Percentiles rank a stretch among this genome's conserved stretches.
Evolutionary conservation across 1,140 invertebrate genomes (phyloP).

Genomic region (Lysiphlebus fabarum): DNA sequence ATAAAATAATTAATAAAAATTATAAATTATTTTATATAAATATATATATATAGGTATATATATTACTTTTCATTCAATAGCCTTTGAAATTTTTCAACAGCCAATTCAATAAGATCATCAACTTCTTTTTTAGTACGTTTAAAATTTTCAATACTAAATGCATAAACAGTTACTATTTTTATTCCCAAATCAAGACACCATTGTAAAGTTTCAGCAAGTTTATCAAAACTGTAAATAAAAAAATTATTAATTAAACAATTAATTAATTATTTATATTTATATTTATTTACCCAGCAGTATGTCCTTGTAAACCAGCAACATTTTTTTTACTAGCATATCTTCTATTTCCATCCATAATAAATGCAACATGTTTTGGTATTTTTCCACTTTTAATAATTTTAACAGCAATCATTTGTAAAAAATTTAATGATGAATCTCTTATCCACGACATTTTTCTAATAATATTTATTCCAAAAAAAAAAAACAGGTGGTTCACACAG

Average conservation of each 20-base stretch:
- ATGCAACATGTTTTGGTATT: constrained; percentile 87
- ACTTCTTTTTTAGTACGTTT: constrained; percentile 93
- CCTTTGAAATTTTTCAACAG: constrained; percentile 81
- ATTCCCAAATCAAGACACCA: constrained; percentile 71
- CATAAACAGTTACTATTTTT: constrained; percentile 94
- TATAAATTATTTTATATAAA: constrained; percentile 13
- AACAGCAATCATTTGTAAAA: constrained; percentile 74
- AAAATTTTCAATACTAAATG: constrained; percentile 99
- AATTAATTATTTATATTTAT: background rate
- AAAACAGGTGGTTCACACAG: too few relatives aligned
- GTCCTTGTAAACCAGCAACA: constrained; percentile 77
- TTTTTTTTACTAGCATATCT: constrained; percentile 85
- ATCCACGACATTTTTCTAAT: constrained; percentile 72
- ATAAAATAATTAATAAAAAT: constrained; percentile 1
- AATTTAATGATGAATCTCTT: constrained; percentile 68
- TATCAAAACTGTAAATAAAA: constrained; percentile 70
- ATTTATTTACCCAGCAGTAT: constrained; percentile 71
- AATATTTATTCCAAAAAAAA: too few relatives aligned
- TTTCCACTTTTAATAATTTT: constrained; percentile 76
- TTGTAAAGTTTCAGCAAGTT: constrained; percentile 88
- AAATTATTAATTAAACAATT: constrained; percentile 11
- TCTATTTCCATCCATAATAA: constrained; percentile 99
- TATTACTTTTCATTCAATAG: constrained; percentile 82
- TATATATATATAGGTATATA: too few relatives aligned
- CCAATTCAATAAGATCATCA: constrained; percentile 81